Base-by-base conservation (phyloP, 2,113 vertebrate species). In the Catagonus wagneri region DNA sequence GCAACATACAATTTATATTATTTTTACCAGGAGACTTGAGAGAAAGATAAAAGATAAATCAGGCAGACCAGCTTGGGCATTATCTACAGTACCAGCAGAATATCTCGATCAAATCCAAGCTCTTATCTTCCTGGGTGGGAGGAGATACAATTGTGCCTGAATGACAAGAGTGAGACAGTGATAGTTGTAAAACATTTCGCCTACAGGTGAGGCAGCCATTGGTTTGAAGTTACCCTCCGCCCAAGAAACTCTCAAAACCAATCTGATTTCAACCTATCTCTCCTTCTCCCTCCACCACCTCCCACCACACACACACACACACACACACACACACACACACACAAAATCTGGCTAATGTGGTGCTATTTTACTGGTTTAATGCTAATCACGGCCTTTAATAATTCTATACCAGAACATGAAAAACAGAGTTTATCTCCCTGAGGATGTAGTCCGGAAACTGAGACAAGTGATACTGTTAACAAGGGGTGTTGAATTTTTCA, bases 41-140 rank as follows among this genome's bases (percentile, higher is more conserved):
- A 83, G 25, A 74, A 71, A 58, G 36, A n/a, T 58, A 96, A 96
- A 69, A 90, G 54, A 36, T 81, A 93, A 78, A 90, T 58, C 11
- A 85, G 25, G n/a, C 22, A 92, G 13, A 39, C 90, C 66, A 96
- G 50, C 69, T 90, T 39, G 34, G 60, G 3, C 36, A 83, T 92
- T 90, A 88, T 50, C n/a, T 50, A 36, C 10, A 15, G 52, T 58
- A 29, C 52, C 19, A 72, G 32, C 5, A 19, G 50, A 76, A 83
- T 17, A 50, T 11, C 39, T 22, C 65, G 36, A 74, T 80, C 65
- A 76, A 71, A 90, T 89, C 65, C 61, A 54, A 92, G 60, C 3
- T 54, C 44, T 12, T 25, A 36, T 63, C n/a, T 91, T 39, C 79
- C 25, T 68, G 34, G 20, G 15, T 68, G 75, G 50, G 27, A 88